These are phyloP conservation scores for Teleopsis dalmanni DNA, from an alignment of 1,140 invertebrate genomes.

Conservation along the genomic window DNA sequence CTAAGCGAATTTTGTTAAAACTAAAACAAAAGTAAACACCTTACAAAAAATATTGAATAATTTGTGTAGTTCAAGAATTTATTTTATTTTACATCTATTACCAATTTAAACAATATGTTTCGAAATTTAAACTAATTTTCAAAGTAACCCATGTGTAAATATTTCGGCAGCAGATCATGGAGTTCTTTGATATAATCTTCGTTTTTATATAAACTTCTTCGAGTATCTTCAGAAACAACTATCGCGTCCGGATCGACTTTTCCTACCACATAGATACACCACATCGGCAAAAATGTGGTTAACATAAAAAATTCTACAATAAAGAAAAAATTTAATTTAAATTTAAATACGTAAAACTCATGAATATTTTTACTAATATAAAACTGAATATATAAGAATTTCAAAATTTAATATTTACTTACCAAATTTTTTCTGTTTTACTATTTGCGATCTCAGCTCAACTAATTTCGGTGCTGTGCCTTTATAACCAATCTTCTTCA, in stretches of 20 bases:
- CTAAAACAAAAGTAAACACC: too few relatives aligned
- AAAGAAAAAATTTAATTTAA: too few relatives aligned
- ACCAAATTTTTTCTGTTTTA: neutral
- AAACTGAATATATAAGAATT: too few relatives aligned
- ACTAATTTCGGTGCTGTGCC: neutral
- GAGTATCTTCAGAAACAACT: neutral
- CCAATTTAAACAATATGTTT: too few relatives aligned
- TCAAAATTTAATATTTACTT: too few relatives aligned
- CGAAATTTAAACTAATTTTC: too few relatives aligned
- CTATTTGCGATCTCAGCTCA: neutral
- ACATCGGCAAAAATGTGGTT: conserved; percentile 3
- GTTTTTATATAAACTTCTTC: neutral
- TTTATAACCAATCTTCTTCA: conserved; percentile 1
- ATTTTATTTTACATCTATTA: too few relatives aligned
- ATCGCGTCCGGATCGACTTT: neutral
- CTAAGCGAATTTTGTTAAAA: too few relatives aligned
- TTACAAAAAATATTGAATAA: too few relatives aligned
- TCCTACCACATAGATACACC: neutral
- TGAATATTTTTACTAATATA: too few relatives aligned
- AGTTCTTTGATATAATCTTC: neutral
- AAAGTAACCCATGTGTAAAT: conserved; percentile 8
- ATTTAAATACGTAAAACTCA: too few relatives aligned
- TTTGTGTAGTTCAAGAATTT: too few relatives aligned
- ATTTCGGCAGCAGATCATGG: neutral
- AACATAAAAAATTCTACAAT: conserved; percentile 2